These are phyloP conservation scores for Aphodius sticticus DNA, from an alignment of 2,888 invertebrate species.

Conservation along the genomic window DNA sequence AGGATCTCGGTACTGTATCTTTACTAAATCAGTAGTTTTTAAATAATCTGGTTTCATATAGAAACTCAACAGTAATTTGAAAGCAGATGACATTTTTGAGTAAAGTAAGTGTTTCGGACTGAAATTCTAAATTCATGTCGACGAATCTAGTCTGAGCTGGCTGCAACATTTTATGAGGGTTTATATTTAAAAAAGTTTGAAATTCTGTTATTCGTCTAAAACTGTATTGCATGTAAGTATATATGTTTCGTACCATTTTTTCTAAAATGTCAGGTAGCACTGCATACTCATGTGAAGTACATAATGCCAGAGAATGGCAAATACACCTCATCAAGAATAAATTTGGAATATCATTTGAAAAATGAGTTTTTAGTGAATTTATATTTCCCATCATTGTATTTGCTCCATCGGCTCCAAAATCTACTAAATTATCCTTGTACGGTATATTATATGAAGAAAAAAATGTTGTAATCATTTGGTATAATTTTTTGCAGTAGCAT, in stretches of 20 bases:
- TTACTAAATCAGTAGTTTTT: conserved; percentile 26
- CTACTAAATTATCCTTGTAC: conserved; percentile 50
- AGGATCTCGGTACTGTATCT: conserved; percentile 36
- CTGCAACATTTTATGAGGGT: conserved; percentile 46
- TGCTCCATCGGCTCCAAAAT: conserved; percentile 51
- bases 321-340: conserved; percentile 51
- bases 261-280: conserved; percentile 50
- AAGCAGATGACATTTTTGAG: conserved; percentile 19
- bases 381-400: conserved; percentile 49
- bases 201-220: conserved; percentile 47
- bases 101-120: conserved; percentile 33
- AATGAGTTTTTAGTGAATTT: conserved; percentile 48
- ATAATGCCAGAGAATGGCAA: conserved; percentile 49
- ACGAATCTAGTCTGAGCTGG: too few species aligned
- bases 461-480: conserved; percentile 39
- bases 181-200: conserved; percentile 41
- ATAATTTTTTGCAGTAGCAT: conserved; percentile 41
- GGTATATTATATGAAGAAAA: conserved; percentile 44
- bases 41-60: conserved; percentile 35
- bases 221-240: conserved; percentile 48
- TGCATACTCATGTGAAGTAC: conserved; percentile 46
- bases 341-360: conserved; percentile 49
- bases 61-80: conserved; percentile 33
- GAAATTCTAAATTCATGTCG: conserved; percentile 38
- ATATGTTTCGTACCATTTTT: conserved; percentile 46